These are phyloP conservation scores for Betta splendens DNA, from an alignment of 2,797 vertebrate genomes.

Conservation along the genomic window DNA sequence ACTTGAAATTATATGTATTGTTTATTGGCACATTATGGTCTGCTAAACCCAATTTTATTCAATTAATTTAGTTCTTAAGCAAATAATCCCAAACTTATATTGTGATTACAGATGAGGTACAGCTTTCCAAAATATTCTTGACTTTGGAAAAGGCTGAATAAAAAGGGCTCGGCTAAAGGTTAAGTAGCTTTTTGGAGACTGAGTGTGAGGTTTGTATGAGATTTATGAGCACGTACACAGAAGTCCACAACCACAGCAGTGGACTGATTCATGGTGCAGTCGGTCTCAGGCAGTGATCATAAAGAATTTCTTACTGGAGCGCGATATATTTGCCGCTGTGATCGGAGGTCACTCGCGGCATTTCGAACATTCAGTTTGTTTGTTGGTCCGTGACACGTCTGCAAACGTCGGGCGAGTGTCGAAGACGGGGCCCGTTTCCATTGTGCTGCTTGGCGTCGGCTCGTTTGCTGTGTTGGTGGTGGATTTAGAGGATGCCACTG, in stretches of 20 bases:
- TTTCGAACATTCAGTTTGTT: too few relatives aligned
- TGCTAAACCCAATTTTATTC: neutral
- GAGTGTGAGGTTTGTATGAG: too few relatives aligned
- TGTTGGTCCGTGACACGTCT: too few relatives aligned
- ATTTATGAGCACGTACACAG: neutral
- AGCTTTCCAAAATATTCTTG: conserved; percentile 7
- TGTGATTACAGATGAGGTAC: conserved; percentile 1
- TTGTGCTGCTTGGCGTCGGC: neutral
- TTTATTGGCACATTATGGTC: neutral
- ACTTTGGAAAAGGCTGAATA: neutral
- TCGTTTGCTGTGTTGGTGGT: neutral
- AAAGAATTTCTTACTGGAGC: too few relatives aligned
- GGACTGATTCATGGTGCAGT: neutral
- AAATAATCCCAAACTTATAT: conserved; percentile 1
- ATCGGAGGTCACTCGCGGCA: too few relatives aligned
- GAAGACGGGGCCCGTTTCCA: too few relatives aligned
- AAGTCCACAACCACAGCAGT: neutral
- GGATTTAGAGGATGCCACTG: too few relatives aligned
- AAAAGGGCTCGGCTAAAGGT: neutral
- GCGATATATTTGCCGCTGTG: too few relatives aligned
- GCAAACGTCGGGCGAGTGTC: neutral
- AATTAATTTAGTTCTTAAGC: neutral
- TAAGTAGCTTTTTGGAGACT: neutral
- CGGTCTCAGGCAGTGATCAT: neutral
- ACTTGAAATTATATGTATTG: conserved; percentile 1